Evolutionary conservation across 2,888 invertebrate species (phyloP).

Genomic region (Cosmopolites sordidus): DNA sequence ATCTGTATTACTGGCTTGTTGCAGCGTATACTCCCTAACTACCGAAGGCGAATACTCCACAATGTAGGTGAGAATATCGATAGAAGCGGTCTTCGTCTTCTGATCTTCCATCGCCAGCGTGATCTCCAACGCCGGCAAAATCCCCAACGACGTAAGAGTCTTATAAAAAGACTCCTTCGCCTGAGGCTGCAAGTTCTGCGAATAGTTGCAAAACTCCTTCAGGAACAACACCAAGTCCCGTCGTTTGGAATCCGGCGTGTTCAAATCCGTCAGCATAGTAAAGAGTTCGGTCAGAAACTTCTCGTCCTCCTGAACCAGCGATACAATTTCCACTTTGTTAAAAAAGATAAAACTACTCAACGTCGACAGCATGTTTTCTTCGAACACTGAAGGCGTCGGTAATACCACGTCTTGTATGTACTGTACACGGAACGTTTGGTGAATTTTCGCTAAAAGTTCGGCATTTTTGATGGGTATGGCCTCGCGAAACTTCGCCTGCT

Average conservation of each 20-base stretch:
- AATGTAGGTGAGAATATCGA: slow-evolving; percentile 96
- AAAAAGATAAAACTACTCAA: slow-evolving; percentile 99
- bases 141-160: slow-evolving; percentile 82
- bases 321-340: slow-evolving; percentile 99
- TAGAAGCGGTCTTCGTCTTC: slow-evolving; percentile 92
- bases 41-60: slow-evolving; percentile 98
- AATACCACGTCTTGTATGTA: slow-evolving; percentile 99
- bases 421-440: slow-evolving; percentile 99
- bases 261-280: slow-evolving; percentile 84
- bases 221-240: slow-evolving; percentile 94
- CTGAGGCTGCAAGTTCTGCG: slow-evolving; percentile 95
- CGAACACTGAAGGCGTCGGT: slow-evolving; percentile 98
- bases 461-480: slow-evolving; percentile 93
- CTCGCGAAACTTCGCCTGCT: slow-evolving; percentile 84
- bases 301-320: slow-evolving; percentile 95
- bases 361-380: slow-evolving; percentile 97
- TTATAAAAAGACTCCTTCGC: slow-evolving; percentile 98
- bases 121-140: slow-evolving; percentile 85
- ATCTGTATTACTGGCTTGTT: slow-evolving; percentile 84
- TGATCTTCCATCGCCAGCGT: slow-evolving; percentile 88
- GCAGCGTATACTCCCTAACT: slow-evolving; percentile 93
- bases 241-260: slow-evolving; percentile 77
- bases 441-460: slow-evolving; percentile 95
- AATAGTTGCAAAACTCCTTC: slow-evolving; percentile 98
- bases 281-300: slow-evolving; percentile 94